Evolutionary conservation across 1,140 invertebrate species (phyloP).

Genomic region (Lerema accius): DNA sequence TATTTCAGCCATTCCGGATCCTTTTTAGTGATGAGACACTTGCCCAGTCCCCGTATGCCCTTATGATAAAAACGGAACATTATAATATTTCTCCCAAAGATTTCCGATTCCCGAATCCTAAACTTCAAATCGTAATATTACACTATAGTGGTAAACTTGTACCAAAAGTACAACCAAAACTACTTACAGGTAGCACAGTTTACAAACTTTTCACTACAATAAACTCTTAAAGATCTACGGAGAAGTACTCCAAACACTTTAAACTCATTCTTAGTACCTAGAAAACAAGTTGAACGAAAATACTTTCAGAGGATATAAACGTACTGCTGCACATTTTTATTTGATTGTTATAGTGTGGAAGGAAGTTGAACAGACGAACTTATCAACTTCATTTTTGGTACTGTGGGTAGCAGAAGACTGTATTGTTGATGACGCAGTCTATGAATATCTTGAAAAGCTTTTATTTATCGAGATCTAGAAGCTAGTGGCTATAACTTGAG

Average conservation of each 20-base stretch:
- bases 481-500: no score
- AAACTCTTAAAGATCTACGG: not conserved
- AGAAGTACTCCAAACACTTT: not conserved
- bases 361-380: not conserved
- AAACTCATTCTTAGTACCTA: not conserved
- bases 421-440: no score
- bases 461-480: no score
- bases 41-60: no score
- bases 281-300: not conserved
- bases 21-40: no score
- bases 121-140: no score
- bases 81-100: no score
- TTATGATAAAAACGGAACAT: no score
- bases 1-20: no score
- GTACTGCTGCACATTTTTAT: not conserved
- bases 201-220: not conserved
- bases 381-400: not conserved
- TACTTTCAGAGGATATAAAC: not conserved
- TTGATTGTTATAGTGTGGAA: not conserved
- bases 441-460: no score
- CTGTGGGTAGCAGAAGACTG: no score
- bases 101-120: no score
- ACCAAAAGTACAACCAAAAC: not conserved
- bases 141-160: not conserved
- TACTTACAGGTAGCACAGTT: not conserved